Conservation (phyloP, 2,797 vertebrate species). For the Sebastes jordani region DNA sequence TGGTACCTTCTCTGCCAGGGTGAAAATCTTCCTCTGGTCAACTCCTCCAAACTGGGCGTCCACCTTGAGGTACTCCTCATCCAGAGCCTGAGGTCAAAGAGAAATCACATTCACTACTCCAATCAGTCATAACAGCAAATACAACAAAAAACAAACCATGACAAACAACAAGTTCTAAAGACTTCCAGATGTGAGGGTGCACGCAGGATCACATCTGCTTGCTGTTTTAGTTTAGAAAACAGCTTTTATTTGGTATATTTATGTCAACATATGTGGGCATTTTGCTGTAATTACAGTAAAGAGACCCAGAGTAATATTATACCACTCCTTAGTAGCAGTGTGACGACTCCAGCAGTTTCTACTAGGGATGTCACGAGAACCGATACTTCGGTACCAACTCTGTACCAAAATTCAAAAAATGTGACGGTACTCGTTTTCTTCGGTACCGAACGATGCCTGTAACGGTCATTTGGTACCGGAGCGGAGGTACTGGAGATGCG, state of each 20-base stretch:
- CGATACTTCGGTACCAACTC: no score
- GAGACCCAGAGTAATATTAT: neutral
- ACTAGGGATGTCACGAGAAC: neutral
- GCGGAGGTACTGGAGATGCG: no score
- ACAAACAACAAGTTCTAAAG: neutral
- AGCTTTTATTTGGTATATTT: neutral
- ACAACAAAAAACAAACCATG: no score
- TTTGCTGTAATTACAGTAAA: neutral
- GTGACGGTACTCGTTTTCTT: no score
- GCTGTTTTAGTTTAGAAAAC: neutral
- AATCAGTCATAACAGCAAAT: neutral
- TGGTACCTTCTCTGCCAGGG: constrained; percentile 95
- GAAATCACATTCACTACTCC: neutral
- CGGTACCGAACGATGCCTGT: no score
- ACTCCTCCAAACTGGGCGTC: constrained; percentile 98
- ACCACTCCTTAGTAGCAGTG: neutral
- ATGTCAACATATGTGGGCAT: neutral
- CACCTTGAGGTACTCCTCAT: constrained; percentile 96
- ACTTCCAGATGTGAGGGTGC: neutral
- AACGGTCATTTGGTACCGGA: no score
- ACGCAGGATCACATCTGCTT: neutral
- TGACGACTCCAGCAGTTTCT: neutral
- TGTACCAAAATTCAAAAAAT: no score
- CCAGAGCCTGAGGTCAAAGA: constrained; percentile 86
- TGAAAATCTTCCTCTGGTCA: constrained; percentile 99